Base-by-base conservation (phyloP, 2,888 invertebrate species). In the Dascillus cervinus region DNA sequence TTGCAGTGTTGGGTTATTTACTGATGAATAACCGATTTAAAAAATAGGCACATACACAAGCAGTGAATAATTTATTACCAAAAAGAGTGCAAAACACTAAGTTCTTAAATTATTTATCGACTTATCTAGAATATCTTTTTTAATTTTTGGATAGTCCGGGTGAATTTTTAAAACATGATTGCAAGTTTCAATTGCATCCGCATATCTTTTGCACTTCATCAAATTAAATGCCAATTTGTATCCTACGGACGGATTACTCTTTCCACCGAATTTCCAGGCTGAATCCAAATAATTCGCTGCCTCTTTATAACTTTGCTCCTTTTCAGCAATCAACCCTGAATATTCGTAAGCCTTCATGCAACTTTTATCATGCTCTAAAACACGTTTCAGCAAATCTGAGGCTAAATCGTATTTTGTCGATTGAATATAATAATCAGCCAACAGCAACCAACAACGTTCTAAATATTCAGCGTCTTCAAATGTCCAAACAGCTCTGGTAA, bases 391-490 rank as follows among this genome's bases (percentile, higher is more conserved):
- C 13, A 94, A 65, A 46, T 91, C 89, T 22, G 79, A 77, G 0
- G 95, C 92, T 29, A 89, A 77, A 37, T 95, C 95, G 54, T 77
- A 75, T 59, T 95, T 88, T 9, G 81, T 82, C 50, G 77, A 81
- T 53, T 83, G 82, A 29, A 86, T 75, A 55, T 88, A 94, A 45
- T 85, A 82, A 43, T 96, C 95, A 0, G 91, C 87, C n/a, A 96
- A 68, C 24, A 96, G 71, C 4, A 97, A 60, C 97, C 97, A 97
- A 60, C 92, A 88, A 39, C 88, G 78, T 66, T 97, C 97, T 37
- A 97, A 68, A 52, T 95, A 92, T 54, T 96, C 95, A 0, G 95
- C 92, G 52, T 95, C 94, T 60, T 95, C 92, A 46, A 94, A 89
- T 8, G 82, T 90, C 96, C 96, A 97, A 1, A 72, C 69, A 29